Base-by-base conservation (phyloP, 2,888 invertebrate species). In the Ennomos quercinarius region DNA sequence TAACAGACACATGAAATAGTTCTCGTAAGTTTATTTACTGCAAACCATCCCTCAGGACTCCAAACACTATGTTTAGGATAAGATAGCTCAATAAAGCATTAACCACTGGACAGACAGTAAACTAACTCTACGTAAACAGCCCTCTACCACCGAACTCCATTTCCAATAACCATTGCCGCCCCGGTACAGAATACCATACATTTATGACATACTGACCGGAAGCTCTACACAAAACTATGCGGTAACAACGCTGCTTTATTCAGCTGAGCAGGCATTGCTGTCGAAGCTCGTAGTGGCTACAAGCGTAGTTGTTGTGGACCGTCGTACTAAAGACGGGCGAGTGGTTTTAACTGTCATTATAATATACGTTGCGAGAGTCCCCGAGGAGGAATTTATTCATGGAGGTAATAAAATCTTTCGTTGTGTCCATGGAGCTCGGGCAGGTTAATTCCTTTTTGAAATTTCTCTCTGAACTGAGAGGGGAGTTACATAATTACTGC, bases 401-500 rank as follows among this genome's bases (percentile, higher is more conserved):
- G 83, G 78, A 74, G 70, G 86, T 89, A 87, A 91, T 90, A 88
- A 90, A 91, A 89, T 90, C 87, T 85, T 84, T 83, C 84, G 81
- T 73, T 55, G 63, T 78, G 81, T 80, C 81, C 80, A 80, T 73
- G 36, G 49, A 41, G 72, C 71, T 72, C 72, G 78, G 77, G 13
- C 79, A 62, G 62, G 67, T 85, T 86, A 81, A 86, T 84, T 84
- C 77, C 83, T 83, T 84, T 87, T 83, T 83, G 80, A 82, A 85
- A 81, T 81, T 81, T 76, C 74, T 74, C 76, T 60, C 52, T 55
- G 49, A 63, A 61, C 58, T 48, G 67, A 69, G 64, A 63, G 61
- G 43, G 61, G 61, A 60, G 68, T 66, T 66, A 61, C 61, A 27
- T n/a, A n/a, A 62, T 70, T 63, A 64, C 58, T 60, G 44, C 48